Evolutionary conservation across 2,888 invertebrate genomes (phyloP).

Genomic region (Brachypalpus laphriformis): DNA sequence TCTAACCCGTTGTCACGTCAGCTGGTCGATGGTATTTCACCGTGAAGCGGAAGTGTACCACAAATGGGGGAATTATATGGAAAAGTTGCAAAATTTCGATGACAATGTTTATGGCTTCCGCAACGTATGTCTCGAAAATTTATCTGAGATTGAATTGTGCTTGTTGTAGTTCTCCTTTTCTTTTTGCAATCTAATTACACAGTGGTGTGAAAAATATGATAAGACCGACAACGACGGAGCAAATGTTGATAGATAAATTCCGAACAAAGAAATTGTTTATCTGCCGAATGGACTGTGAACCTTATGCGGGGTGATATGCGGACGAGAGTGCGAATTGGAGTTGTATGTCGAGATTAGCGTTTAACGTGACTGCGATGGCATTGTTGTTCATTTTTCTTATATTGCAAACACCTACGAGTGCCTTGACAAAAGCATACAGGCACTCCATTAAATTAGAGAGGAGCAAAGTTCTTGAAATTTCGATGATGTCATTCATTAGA

Average conservation of each 20-base stretch:
- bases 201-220: slow-evolving; percentile 24
- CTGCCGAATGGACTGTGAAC: slow-evolving; percentile 39
- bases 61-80: background rate
- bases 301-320: background rate
- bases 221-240: background rate
- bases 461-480: too few relatives aligned
- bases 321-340: background rate
- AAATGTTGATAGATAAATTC: slow-evolving; percentile 12
- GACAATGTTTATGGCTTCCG: slow-evolving; percentile 8
- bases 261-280: slow-evolving; percentile 54
- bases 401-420: background rate
- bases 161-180: background rate
- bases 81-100: background rate
- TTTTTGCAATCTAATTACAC: background rate
- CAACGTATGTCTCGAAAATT: background rate
- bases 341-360: background rate
- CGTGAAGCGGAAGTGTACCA: background rate
- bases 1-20: slow-evolving; percentile 23
- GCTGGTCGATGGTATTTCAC: background rate
- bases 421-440: too few relatives aligned
- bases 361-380: background rate
- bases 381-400: background rate
- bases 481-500: too few relatives aligned
- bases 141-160: background rate
- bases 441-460: too few relatives aligned